phyloP scores from a whole-genome alignment of 2,888 invertebrate species.

The Dasypogon diadema region DNA sequence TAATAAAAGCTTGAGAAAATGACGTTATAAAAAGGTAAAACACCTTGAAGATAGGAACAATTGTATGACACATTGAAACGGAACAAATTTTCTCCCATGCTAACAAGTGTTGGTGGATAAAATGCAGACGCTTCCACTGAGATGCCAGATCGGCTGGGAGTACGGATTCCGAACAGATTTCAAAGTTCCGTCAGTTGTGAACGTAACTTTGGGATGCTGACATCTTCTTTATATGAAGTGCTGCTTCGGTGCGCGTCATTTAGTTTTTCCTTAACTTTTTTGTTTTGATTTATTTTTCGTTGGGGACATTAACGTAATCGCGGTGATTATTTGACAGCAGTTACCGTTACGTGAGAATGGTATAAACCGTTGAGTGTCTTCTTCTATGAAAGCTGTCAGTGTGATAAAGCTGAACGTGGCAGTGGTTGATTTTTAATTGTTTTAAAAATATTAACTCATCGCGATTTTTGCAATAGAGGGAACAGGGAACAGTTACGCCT shows the following conservation, averaged over 20 bases:
- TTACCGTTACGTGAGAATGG: conserved; percentile 10
- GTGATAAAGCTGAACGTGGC: background rate
- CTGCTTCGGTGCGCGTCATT: conserved; percentile 38
- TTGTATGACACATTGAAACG: background rate
- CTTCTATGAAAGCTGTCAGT: background rate
- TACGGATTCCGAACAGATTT: conserved; percentile 1
- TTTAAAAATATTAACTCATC: no score
- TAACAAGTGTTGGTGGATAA: no score
- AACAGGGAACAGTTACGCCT: no score
- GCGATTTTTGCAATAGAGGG: no score
- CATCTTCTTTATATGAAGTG: conserved; percentile 36
- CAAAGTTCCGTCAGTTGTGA: conserved; percentile 35
- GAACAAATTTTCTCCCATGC: background rate
- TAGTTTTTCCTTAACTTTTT: conserved; percentile 35
- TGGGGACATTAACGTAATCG: background rate
- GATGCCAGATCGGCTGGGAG: conserved; percentile 45
- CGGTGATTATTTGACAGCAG: background rate
- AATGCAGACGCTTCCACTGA: background rate
- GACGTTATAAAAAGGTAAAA: background rate
- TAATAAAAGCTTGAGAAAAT: no score
- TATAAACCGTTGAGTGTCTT: background rate
- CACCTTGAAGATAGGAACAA: background rate
- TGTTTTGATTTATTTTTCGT: conserved; percentile 40
- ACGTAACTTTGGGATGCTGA: conserved; percentile 45
- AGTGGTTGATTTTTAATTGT: background rate